Base-by-base conservation (phyloP, 2,888 invertebrate genomes). In the Amorpha juglandis region DNA sequence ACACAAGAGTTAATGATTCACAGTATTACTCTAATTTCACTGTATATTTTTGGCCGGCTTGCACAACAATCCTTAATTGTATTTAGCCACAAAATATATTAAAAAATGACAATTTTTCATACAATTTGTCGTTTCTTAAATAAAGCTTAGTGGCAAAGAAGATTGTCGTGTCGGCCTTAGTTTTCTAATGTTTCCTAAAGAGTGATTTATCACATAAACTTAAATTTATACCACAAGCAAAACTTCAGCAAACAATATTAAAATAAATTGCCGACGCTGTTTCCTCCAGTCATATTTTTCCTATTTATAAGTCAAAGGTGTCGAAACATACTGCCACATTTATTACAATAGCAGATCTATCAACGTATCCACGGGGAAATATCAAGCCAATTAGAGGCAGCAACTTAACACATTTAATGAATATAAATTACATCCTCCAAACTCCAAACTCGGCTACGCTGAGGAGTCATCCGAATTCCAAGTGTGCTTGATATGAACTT, bases 401-500 rank as follows among this genome's bases (percentile, higher is more conserved):
- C 19, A 58, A 58, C 42, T 58, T 42, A 58, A 58, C 58, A 55
- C 55, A 38, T 12, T 0, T 16, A 63, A 63, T 48, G 16, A 50
- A 14, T 35, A 4, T 8, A 48, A 35, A 48, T 58, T 38, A 58
- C 58, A 42, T 58, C 12, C 12, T 11, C 38, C 16, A 9, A 42
- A 42, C 12, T 11, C 38, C 16, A 9, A 42, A 42, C 19, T 42
- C 12, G 1, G 58, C 16, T 16, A 42, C 42, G 38, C 38, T 19
- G 19, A 58, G 19, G 50, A 52, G 16, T 19, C 42, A 42, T 19
- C 42, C 42, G 11, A 58, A 58, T 42, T 12, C 42, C 12, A 42
- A 42, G 58, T 58, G 19, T 58, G 6, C 19, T 58, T 58, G 55
- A 55, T 35, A 38, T 58, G 38, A 35, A 53, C 7, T 58, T 58